phyloP scores from a whole-genome alignment of 2,888 invertebrate species.

The Argynnis bischoffii region DNA sequence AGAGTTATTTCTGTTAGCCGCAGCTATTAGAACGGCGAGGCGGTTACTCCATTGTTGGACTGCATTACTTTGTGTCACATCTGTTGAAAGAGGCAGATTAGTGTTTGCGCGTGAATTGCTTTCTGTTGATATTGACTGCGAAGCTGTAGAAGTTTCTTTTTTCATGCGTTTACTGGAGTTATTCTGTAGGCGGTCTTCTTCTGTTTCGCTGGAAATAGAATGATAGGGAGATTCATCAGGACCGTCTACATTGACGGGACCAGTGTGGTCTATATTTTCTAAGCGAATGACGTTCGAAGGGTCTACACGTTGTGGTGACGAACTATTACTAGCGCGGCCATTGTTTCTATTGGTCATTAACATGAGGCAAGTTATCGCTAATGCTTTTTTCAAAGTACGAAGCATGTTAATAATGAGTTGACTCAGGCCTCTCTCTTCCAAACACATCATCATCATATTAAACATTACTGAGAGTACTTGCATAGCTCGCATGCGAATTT shows the following conservation, averaged over 20 bases:
- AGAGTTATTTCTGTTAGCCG: slow-evolving; percentile 73
- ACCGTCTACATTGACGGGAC: slow-evolving; percentile 69
- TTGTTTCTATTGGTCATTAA: slow-evolving; percentile 69
- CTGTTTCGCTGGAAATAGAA: slow-evolving; percentile 41
- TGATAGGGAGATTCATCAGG: slow-evolving; percentile 58
- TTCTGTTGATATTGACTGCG: slow-evolving; percentile 32
- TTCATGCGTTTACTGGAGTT: slow-evolving; percentile 40
- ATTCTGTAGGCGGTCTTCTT: slow-evolving; percentile 43
- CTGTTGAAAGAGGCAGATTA: slow-evolving; percentile 43
- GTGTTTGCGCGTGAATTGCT: slow-evolving; percentile 24
- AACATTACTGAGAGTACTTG: slow-evolving; percentile 78
- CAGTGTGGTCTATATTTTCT: slow-evolving; percentile 68
- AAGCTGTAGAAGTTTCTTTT: slow-evolving; percentile 30
- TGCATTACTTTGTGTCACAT: slow-evolving; percentile 39
- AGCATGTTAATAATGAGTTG: slow-evolving; percentile 74
- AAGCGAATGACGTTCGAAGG: slow-evolving; percentile 67
- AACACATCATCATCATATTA: slow-evolving; percentile 80
- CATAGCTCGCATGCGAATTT: slow-evolving; percentile 77
- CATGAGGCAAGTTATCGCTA: slow-evolving; percentile 75
- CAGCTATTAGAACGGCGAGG: slow-evolving; percentile 74
- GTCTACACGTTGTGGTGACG: slow-evolving; percentile 57
- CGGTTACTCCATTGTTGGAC: slow-evolving; percentile 69
- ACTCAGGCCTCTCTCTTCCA: slow-evolving; percentile 73
- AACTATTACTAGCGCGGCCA: slow-evolving; percentile 48
- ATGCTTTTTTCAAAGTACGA: slow-evolving; percentile 70